Evolutionary conservation across 1,140 invertebrate genomes (phyloP), one percentile per base, ranked within the genome.

Genomic region (Lycorma delicatula): DNA sequence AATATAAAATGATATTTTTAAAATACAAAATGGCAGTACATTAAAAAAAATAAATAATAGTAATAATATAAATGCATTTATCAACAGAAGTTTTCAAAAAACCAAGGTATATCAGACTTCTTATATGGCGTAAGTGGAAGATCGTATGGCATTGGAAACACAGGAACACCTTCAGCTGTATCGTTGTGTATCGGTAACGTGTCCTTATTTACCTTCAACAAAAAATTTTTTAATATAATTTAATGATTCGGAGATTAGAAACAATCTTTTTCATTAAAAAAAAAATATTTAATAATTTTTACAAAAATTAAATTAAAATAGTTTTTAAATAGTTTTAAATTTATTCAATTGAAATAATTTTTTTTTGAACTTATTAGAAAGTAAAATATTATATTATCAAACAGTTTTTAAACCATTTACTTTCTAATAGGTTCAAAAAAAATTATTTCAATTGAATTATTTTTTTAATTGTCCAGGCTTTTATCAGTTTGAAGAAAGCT

Each of bases 111-210:
- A 74, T 89, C 87, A 58, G 69, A 68, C 1, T 67, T 64, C 4
- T 66, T 70, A 68, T 91, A 92, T 2, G 77, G 76, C 1, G 76
- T 77, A 27, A 86, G 68, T 3, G 89, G 89, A 3, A 89, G 66
- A 74, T 92, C 89, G 68, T 85, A 91, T n/a, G 89, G 86, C 60
- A 91, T 66, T 2, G 83, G 81, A 68, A 92, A 85, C 51, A 74
- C 56, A 16, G 74, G 75, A 29, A 64, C 66, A 31, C 66, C 65
- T 60, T 75, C 64, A 3, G 72, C 64, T 12, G 67, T 66, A 70
- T 76, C 60, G 54, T 72, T 60, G 63, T 69, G 57, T 56, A 75
- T 63, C 16, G 68, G 74, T 72, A 75, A 77, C 13, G 61, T 68
- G 0, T 64, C 54, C 41, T 67, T 60, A 50, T 65, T 68, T 16